These are phyloP conservation scores for Gymnorhina tibicen DNA, from an alignment of 2,113 vertebrate genomes.

Conservation along the genomic window DNA sequence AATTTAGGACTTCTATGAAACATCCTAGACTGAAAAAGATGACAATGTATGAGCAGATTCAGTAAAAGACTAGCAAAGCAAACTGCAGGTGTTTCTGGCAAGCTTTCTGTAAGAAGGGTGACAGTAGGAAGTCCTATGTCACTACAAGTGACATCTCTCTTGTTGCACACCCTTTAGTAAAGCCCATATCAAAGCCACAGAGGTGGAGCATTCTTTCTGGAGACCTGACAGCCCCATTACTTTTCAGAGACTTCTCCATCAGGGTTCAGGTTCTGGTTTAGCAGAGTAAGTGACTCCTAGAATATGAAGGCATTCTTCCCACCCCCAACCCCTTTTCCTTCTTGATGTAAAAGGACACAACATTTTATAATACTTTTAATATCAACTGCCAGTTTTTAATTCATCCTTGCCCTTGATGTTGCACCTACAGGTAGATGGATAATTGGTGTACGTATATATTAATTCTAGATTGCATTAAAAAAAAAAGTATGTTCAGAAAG, in stretches of 20 bases:
- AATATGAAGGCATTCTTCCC: not conserved
- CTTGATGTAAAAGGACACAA: not conserved
- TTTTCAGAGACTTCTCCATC: not conserved
- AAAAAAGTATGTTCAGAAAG: not conserved
- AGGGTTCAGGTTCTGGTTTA: not conserved
- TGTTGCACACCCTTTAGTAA: not conserved
- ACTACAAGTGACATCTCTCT: not conserved
- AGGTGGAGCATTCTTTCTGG: not conserved
- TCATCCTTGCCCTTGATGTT: not conserved
- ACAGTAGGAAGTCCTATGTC: not conserved
- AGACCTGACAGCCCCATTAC: not conserved
- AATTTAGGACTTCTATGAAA: not conserved
- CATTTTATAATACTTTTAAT: not conserved
- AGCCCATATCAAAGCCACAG: not conserved
- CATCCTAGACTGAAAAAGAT: not conserved
- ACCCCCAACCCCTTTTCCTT: rapidly evolving
- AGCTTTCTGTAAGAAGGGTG: not conserved
- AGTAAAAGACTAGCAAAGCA: not conserved
- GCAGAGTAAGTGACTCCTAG: not conserved
- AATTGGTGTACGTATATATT: not conserved
- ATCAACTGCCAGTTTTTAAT: not conserved
- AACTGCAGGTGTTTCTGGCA: not conserved
- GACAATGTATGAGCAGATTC: not conserved
- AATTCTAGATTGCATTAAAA: not conserved
- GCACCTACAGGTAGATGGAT: not conserved